phyloP scores from a whole-genome alignment of 2,797 vertebrate genomes.

The Falco rusticolus region DNA sequence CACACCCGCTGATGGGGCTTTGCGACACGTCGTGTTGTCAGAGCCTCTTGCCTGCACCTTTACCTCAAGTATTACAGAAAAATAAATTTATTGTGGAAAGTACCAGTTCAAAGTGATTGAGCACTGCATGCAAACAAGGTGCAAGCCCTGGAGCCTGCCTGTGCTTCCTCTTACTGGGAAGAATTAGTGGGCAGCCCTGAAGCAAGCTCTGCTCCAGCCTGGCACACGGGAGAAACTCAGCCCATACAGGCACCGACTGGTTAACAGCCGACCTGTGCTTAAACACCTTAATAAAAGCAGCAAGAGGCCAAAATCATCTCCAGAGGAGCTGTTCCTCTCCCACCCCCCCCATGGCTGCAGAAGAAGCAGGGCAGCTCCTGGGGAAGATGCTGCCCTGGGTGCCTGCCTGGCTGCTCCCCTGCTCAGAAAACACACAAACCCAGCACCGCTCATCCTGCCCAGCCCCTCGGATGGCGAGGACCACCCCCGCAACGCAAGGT shows the following conservation, averaged over 20 bases:
- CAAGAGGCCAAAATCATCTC: accelerated
- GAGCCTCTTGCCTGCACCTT: not conserved
- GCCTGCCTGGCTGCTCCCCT: not conserved
- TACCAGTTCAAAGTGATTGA: not conserved
- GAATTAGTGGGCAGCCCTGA: not conserved
- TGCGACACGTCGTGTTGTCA: accelerated
- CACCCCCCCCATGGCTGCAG: not conserved
- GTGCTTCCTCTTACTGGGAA: not conserved
- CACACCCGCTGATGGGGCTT: not conserved
- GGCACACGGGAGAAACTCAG: not conserved
- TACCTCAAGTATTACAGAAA: not conserved
- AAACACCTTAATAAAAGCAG: not conserved
- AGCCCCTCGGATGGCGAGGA: not conserved
- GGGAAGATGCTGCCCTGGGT: not conserved
- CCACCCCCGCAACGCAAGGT: accelerated
- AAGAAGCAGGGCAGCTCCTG: not conserved
- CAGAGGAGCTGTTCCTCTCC: not conserved
- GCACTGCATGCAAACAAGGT: accelerated
- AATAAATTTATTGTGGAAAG: not conserved
- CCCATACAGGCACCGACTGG: accelerated
- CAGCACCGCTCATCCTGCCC: not conserved
- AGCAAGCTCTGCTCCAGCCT: not conserved
- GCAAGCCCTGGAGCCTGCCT: accelerated
- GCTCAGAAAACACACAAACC: not conserved
- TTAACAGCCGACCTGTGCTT: not conserved